Evolutionary conservation across 2,113 vertebrate species (phyloP), one percentile per base, ranked within the genome.

Genomic region (Pungitius pungitius): DNA sequence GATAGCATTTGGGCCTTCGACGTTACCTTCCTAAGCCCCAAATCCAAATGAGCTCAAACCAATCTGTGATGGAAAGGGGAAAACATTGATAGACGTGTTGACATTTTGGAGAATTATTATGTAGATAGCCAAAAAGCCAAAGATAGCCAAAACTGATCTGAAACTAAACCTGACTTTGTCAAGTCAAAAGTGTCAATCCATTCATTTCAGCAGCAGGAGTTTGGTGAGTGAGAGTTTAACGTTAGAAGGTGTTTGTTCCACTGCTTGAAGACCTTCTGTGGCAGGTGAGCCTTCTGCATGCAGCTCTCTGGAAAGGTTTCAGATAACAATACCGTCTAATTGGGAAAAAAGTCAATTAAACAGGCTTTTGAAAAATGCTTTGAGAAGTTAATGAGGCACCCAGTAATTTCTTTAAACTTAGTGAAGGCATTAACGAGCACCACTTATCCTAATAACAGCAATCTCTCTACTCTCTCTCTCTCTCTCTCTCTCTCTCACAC

Each of bases 361-460:
- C 11, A 62, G 20, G 6, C 8, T 40, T 70, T 43, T 52, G 55
- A 70, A 43, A 56, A 33, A 69, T 49, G 40, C 54, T 74, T 55
- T 20, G 43, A 69, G 14, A 39, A 59, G 26, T 24, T 55, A 33
- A 67, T 80, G 69, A 71, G 42, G 54, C 1, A 4, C 10, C 24
- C 10, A 45, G 9, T 58, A 2, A 54, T 61, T 40, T 55, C 8
- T 56, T 75, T 59, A 56, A 75, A 45, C 20, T 67, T 33, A 43
- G 37, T 57, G 33, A 65, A 63, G n/a, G 26, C 26, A 15, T 5
- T 69, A 69, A 80, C 61, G 40, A 80, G 54, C 39, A 8, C 14
- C 26, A 67, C 56, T 83, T 63, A 39, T 61, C 40, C 49, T 66
- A 30, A 69, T 60, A 40, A 57, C 27, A 24, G 0, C 2, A 11